These are phyloP conservation scores for Centropyge bicolor DNA, from an alignment of 2,797 vertebrate genomes.

Conservation along the genomic window DNA sequence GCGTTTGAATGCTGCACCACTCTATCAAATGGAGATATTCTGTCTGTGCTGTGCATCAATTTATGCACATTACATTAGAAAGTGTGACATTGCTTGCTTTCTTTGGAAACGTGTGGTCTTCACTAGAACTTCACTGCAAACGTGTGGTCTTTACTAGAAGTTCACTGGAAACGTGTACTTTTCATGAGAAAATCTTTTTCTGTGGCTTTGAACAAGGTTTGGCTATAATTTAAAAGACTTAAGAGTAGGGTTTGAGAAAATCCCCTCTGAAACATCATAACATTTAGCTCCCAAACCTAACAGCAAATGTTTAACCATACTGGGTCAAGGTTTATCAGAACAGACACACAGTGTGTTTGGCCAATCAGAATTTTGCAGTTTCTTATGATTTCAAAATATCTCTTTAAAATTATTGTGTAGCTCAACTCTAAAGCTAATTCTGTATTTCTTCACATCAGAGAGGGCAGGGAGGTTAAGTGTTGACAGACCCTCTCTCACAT, in stretches of 20 bases:
- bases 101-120: constrained; percentile 1
- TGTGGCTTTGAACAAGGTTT: neutral
- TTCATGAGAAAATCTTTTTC: neutral
- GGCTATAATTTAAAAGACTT: neutral
- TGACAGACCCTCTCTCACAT: constrained; percentile 52
- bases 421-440: neutral
- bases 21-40: neutral
- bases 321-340: neutral
- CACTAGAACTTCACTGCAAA: too few species aligned
- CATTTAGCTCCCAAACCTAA: constrained; percentile 16
- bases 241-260: neutral
- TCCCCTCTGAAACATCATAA: constrained; percentile 4
- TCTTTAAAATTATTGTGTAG: neutral
- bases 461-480: neutral
- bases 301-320: neutral
- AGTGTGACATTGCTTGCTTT: neutral
- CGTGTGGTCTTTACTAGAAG: neutral
- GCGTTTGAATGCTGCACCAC: neutral
- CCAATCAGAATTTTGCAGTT: neutral
- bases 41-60: neutral
- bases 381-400: neutral
- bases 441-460: constrained; percentile 4
- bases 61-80: neutral
- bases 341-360: neutral
- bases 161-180: too few species aligned